A percentile compares a stretch with the other conserved stretches of the same genome.
These are phyloP conservation scores for Enteromius argenteus DNA, from an alignment of 2,797 vertebrate species.

Conservation along the genomic window DNA sequence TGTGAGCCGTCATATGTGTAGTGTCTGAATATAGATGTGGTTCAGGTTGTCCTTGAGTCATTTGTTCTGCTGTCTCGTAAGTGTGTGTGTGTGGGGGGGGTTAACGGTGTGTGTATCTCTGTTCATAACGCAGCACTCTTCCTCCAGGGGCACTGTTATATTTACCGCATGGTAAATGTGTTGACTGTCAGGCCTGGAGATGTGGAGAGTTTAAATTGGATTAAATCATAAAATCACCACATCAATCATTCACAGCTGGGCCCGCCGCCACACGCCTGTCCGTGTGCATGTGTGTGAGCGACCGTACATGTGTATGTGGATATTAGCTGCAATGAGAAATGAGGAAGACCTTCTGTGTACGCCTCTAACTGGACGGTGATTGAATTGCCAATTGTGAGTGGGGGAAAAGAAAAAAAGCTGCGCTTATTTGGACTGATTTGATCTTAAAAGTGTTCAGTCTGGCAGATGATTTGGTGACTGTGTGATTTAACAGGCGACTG, in stretches of 20 bases:
- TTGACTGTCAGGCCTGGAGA: slow-evolving; percentile 66
- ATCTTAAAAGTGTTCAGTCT: slow-evolving; percentile 35
- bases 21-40: slow-evolving; percentile 44
- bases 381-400: slow-evolving; percentile 45
- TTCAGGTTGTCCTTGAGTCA: slow-evolving; percentile 42
- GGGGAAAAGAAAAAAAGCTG: neutral
- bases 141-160: slow-evolving; percentile 57
- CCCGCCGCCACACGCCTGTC: slow-evolving; percentile 68
- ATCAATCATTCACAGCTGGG: slow-evolving; percentile 73
- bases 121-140: slow-evolving; percentile 56
- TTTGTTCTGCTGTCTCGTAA: slow-evolving; percentile 23
- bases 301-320: slow-evolving; percentile 32
- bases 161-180: slow-evolving; percentile 67
- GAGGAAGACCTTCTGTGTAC: slow-evolving; percentile 43
- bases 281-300: slow-evolving; percentile 33
- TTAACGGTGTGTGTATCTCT: slow-evolving; percentile 16
- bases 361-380: slow-evolving; percentile 42
- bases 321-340: slow-evolving; percentile 50
- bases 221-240: slow-evolving; percentile 77
- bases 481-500: slow-evolving; percentile 32
- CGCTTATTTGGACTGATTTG: slow-evolving; percentile 15
- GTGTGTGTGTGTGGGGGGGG: slow-evolving; percentile 11
- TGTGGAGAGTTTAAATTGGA: slow-evolving; percentile 73
- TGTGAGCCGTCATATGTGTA: slow-evolving; percentile 37
- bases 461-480: slow-evolving; percentile 3